Evolutionary conservation across 2,113 vertebrate species (phyloP).

Genomic region (Xenopus borealis): DNA sequence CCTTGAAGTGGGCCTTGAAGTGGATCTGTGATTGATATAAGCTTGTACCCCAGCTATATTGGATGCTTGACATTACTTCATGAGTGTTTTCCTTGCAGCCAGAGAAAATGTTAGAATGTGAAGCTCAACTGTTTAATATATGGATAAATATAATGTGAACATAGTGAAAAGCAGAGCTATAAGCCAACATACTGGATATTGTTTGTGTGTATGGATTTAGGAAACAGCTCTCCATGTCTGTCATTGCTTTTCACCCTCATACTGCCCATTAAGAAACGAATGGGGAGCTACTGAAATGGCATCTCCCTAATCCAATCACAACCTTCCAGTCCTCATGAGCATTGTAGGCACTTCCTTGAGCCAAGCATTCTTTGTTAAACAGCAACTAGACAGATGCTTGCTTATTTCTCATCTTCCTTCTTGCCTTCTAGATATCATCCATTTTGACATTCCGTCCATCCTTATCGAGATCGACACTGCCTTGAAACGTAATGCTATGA

Average conservation of each 20-base stretch:
- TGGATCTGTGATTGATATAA: too few relatives aligned
- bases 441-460: conserved; percentile 91
- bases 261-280: not conserved
- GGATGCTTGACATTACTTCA: too few relatives aligned
- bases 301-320: not conserved
- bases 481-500: conserved; percentile 80
- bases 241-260: not conserved
- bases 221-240: not conserved
- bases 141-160: too few relatives aligned
- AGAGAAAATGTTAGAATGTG: too few relatives aligned
- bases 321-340: not conserved
- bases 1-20: too few relatives aligned
- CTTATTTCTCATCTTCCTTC: conserved; percentile 38
- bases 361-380: not conserved
- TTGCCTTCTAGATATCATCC: conserved; percentile 82
- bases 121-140: too few relatives aligned
- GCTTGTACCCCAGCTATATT: too few relatives aligned
- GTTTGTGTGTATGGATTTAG: not conserved
- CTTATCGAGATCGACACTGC: conserved; percentile 80
- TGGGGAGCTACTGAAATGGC: not conserved
- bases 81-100: too few relatives aligned
- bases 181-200: too few relatives aligned
- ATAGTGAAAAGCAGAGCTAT: too few relatives aligned
- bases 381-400: not conserved
- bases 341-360: not conserved